Conservation (phyloP, 2,797 vertebrate species). For the Lacerta agilis region DNA sequence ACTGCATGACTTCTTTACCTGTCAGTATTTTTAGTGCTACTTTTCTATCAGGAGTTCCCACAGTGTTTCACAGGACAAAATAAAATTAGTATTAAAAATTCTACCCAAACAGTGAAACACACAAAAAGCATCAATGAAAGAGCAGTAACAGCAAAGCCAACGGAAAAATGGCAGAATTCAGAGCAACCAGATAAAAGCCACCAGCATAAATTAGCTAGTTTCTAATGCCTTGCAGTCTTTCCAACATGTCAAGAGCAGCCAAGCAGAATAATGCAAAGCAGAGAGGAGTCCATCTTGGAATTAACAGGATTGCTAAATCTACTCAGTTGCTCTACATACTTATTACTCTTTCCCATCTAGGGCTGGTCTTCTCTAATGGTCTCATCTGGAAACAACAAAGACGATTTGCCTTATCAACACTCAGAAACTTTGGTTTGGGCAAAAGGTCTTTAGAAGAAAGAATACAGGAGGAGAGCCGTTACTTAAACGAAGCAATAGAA, state of each 20-base stretch:
- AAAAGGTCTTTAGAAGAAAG: conserved; percentile 77
- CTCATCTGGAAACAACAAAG: conserved; percentile 80
- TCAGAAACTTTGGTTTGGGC: conserved; percentile 80
- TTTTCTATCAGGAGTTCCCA: too few relatives aligned
- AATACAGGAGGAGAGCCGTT: conserved; percentile 74
- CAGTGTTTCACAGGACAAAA: neutral
- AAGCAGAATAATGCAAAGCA: too few relatives aligned
- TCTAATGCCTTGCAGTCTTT: neutral
- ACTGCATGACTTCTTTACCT: neutral
- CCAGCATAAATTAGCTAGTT: neutral
- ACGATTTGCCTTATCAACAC: conserved; percentile 73
- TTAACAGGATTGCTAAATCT: too few relatives aligned
- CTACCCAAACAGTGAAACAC: neutral
- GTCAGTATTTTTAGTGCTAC: neutral
- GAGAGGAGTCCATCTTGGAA: too few relatives aligned
- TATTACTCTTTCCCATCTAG: conserved; percentile 16
- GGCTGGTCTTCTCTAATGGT: conserved; percentile 65
- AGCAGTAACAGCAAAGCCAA: neutral
- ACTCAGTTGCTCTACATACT: too few relatives aligned
- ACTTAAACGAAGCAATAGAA: conserved; percentile 55
- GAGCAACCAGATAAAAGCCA: neutral
- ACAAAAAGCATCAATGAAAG: neutral
- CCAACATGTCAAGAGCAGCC: too few relatives aligned
- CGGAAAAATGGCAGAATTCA: neutral
- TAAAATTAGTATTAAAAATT: neutral